Conservation (phyloP, 1,140 invertebrate genomes). For the Penaeus indicus region DNA sequence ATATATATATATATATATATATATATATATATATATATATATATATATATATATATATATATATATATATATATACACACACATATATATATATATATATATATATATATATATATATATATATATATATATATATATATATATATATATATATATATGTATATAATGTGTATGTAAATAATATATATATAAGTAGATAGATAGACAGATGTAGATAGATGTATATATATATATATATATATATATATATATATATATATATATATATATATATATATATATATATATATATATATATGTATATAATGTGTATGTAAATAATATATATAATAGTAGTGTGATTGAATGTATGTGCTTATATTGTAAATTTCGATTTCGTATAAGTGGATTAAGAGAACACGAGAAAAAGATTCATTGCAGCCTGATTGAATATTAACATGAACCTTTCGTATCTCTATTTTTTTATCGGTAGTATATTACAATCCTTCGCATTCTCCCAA, state of each 20-base stretch:
- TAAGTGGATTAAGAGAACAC: too few species aligned
- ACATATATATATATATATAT: not conserved
- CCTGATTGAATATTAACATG: too few species aligned
- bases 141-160: conserved; percentile 36
- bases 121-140: conserved; percentile 34
- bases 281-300: conserved; percentile 1
- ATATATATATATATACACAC: not conserved
- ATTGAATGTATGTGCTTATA: too few species aligned
- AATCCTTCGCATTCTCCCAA: too few species aligned
- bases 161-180: not conserved
- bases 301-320: conserved; percentile 9
- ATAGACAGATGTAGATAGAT: not conserved
- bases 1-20: not conserved
- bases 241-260: not conserved
- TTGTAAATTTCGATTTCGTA: too few species aligned
- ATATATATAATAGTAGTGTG: not conserved
- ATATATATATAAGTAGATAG: not conserved
- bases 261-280: not conserved
- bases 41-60: not conserved
- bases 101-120: conserved; percentile 7
- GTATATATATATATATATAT: not conserved
- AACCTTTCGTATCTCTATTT: too few species aligned
- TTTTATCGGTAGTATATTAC: too few species aligned
- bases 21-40: not conserved
- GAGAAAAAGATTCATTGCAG: too few species aligned